Evolutionary conservation across 2,797 vertebrate genomes (phyloP).

Genomic region (Mormyrops boulengeri): DNA sequence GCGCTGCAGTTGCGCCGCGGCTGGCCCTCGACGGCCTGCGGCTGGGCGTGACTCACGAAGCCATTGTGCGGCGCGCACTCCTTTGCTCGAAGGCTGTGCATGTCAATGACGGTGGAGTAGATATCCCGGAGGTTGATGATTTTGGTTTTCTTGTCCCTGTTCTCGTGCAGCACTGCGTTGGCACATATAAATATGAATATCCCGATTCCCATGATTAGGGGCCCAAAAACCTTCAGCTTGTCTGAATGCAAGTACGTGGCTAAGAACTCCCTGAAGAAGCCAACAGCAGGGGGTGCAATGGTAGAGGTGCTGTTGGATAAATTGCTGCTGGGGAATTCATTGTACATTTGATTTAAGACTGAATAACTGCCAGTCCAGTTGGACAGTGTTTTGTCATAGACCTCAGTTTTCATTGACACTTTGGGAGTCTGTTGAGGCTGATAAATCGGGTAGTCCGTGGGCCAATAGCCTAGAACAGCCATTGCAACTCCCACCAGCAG

Average conservation of each 20-base stretch:
- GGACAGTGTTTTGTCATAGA: slow-evolving; percentile 21
- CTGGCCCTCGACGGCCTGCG: slow-evolving; percentile 54
- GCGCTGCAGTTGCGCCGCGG: slow-evolving; percentile 37
- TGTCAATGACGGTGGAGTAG: slow-evolving; percentile 78
- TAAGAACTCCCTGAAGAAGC: slow-evolving; percentile 72
- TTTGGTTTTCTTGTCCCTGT: slow-evolving; percentile 80
- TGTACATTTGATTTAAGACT: slow-evolving; percentile 26
- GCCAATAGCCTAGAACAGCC: slow-evolving; percentile 91
- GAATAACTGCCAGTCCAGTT: slow-evolving; percentile 33
- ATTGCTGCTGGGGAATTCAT: slow-evolving; percentile 27
- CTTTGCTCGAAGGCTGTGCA: slow-evolving; percentile 68
- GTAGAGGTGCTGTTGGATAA: slow-evolving; percentile 38
- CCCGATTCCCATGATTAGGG: slow-evolving; percentile 82
- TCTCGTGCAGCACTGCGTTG: slow-evolving; percentile 79
- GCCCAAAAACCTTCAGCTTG: slow-evolving; percentile 79
- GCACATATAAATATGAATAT: slow-evolving; percentile 87
- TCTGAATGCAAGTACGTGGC: slow-evolving; percentile 72
- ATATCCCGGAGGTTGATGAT: slow-evolving; percentile 80
- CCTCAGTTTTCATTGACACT: slow-evolving; percentile 10
- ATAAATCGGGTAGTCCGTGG: slow-evolving; percentile 61
- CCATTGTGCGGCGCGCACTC: slow-evolving; percentile 62
- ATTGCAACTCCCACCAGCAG: slow-evolving; percentile 79
- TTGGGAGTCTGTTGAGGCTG: slow-evolving; percentile 36
- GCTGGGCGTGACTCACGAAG: slow-evolving; percentile 59
- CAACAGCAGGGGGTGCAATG: slow-evolving; percentile 33